These are phyloP conservation scores for Hecatera dysodea DNA, from an alignment of 2,888 invertebrate species.

Conservation along the genomic window DNA sequence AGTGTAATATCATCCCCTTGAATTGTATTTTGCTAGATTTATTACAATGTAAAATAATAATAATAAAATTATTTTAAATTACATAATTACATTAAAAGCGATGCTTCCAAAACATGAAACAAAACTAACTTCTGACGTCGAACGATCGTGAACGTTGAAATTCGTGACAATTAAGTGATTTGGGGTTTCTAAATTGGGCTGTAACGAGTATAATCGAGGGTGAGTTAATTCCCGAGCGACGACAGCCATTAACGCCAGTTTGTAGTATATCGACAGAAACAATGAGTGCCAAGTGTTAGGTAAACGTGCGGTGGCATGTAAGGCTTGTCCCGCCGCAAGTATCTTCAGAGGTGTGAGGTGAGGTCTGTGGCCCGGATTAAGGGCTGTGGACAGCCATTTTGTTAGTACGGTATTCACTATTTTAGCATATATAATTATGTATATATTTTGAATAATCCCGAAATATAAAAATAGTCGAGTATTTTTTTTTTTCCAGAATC, in stretches of 20 bases:
- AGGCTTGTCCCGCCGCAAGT: slow-evolving; percentile 10
- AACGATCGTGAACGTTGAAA: background rate
- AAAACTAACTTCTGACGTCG: background rate
- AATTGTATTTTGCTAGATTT: no score
- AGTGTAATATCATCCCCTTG: no score
- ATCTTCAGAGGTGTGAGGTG: slow-evolving; percentile 1
- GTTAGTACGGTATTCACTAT: no score
- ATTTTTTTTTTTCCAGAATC: no score
- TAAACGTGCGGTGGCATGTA: background rate
- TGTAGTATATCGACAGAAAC: slow-evolving; percentile 10
- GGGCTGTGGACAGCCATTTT: background rate
- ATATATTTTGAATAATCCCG: no score
- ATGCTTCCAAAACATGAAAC: background rate
- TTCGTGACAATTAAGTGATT: slow-evolving; percentile 9
- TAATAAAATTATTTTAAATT: no score
- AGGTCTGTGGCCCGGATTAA: slow-evolving; percentile 4
- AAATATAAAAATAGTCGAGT: no score
- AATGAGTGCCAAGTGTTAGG: slow-evolving; percentile 21
- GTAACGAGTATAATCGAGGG: slow-evolving; percentile 10
- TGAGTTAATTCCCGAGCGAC: background rate
- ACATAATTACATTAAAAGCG: background rate
- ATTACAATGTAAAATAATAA: no score
- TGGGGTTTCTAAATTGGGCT: slow-evolving; percentile 21
- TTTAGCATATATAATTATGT: no score
- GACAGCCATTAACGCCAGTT: slow-evolving; percentile 4